Evolutionary conservation across 2,888 invertebrate species (phyloP).

Genomic region (Leucania comma): DNA sequence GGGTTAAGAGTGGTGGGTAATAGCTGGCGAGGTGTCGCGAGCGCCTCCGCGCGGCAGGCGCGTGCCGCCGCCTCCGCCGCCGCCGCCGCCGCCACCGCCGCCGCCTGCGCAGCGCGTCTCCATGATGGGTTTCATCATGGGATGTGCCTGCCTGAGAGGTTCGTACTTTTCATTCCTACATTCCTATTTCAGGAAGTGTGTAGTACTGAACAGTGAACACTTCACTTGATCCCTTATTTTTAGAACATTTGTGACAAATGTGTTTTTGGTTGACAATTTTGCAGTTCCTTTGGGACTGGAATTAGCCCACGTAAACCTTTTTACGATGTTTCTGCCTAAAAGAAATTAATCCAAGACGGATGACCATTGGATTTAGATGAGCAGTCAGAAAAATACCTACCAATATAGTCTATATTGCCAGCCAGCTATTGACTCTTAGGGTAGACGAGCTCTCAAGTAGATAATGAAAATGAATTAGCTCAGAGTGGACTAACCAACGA

Average conservation of each 20-base stretch:
- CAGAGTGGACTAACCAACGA: background rate
- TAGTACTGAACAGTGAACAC: background rate
- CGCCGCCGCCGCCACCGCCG: conserved; percentile 77
- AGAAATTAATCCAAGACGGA: background rate
- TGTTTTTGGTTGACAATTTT: background rate
- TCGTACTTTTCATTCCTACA: conserved; percentile 62
- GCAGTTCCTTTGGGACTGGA: background rate
- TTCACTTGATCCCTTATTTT: background rate
- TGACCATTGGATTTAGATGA: too few relatives aligned
- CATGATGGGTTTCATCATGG: conserved; percentile 98
- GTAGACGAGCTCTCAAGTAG: background rate
- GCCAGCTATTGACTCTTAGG: background rate
- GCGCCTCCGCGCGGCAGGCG: conserved; percentile 84
- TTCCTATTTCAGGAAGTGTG: background rate
- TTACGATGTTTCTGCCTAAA: background rate
- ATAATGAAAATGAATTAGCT: background rate
- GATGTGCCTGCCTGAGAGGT: conserved; percentile 98
- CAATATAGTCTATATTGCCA: background rate
- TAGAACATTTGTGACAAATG: background rate
- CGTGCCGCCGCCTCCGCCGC: conserved; percentile 86
- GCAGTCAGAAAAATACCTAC: background rate
- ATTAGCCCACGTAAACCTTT: background rate
- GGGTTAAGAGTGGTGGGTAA: conserved; percentile 80
- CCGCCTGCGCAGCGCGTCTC: conserved; percentile 84
- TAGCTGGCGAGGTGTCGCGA: conserved; percentile 82